Evolutionary conservation across 2,113 vertebrate genomes (phyloP), one percentile per base, ranked within the genome.

Genomic region (Mixornis gularis): DNA sequence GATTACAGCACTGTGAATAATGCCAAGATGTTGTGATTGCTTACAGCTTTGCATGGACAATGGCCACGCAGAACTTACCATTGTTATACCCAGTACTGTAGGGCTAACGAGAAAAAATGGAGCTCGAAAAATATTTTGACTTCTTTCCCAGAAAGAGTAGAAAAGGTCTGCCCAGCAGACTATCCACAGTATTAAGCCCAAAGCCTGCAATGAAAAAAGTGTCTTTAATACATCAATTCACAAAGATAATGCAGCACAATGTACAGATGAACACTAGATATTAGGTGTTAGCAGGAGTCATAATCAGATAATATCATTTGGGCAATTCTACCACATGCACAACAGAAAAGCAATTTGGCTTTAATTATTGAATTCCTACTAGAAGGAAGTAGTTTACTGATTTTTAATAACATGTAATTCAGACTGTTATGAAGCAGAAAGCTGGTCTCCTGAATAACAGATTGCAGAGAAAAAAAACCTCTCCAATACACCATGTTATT

Each of bases 81-180:
- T 99, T 81, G 98, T 99, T 89, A 99, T 93, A 79, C 99, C 99
- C 93, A 99, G 95, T 32, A 99, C 7, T 30, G 98, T 99, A 17
- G 99, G 99, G 63, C 98, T 98, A 95, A 99, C n/a, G 1, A 99
- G 95, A 90, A 97, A 98, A 92, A 98, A 98, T 0, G 98, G 97
- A 43, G 98, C 97, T 48, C 83, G 93, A 32, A 93, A 72, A 55
- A 85, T 51, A 86, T 94, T 98, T 77, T 93, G 79, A 97, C 86
- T 98, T 98, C 98, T 98, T 98, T 99, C 98, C 98, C 98, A 99
- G 98, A 99, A 99, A 98, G 99, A 98, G 96, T 98, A 99, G 95
- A 99, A 99, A 69, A 99, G 98, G 97, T 99, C 98, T 98, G 98
- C 97, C 99, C 99, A 99, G 98, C 99, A 99, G 98, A 99, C 93